These are phyloP conservation scores for Philotrypesis tridentata DNA, from an alignment of 1,140 invertebrate species.

Conservation along the genomic window DNA sequence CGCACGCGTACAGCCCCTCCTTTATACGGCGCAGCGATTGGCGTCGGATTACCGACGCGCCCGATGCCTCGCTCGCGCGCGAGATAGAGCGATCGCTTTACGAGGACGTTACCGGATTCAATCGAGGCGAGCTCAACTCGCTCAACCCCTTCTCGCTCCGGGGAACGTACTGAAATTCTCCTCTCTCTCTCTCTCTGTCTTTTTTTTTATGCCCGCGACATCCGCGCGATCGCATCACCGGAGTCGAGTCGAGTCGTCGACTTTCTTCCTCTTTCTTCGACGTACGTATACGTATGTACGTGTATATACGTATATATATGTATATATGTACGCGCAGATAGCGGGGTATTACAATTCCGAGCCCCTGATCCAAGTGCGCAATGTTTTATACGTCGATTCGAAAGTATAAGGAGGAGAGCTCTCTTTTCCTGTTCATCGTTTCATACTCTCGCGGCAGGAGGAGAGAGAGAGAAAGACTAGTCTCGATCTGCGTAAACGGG, in stretches of 20 bases:
- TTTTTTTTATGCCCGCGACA: constrained; percentile 33
- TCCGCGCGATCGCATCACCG: constrained; percentile 32
- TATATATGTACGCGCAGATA: too few species aligned
- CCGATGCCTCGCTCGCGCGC: constrained; percentile 60
- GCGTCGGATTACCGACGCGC: constrained; percentile 67
- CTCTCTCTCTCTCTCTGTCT: too few species aligned
- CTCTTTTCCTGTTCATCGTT: not conserved
- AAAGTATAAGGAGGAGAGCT: not conserved
- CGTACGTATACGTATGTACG: not conserved
- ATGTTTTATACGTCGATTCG: not conserved
- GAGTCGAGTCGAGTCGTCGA: not conserved
- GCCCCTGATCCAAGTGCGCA: not conserved
- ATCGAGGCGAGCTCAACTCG: constrained; percentile 51
- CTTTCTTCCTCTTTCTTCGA: too few species aligned
- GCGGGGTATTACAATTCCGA: not conserved
- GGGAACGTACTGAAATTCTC: not conserved
- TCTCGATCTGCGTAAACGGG: too few species aligned
- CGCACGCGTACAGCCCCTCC: too few species aligned
- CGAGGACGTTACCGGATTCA: constrained; percentile 66
- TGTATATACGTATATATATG: too few species aligned
- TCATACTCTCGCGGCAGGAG: too few species aligned
- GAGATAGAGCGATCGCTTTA: constrained; percentile 61
- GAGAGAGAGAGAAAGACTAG: too few species aligned
- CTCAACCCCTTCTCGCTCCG: constrained; percentile 40
- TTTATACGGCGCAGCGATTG: constrained; percentile 56